A percentile compares a stretch with the other conserved stretches of the same genome.
Evolutionary conservation across 30 jellyfish, hydroid and myxozoan species (phyloP).

Genomic region (Nemopilema nomurai): DNA sequence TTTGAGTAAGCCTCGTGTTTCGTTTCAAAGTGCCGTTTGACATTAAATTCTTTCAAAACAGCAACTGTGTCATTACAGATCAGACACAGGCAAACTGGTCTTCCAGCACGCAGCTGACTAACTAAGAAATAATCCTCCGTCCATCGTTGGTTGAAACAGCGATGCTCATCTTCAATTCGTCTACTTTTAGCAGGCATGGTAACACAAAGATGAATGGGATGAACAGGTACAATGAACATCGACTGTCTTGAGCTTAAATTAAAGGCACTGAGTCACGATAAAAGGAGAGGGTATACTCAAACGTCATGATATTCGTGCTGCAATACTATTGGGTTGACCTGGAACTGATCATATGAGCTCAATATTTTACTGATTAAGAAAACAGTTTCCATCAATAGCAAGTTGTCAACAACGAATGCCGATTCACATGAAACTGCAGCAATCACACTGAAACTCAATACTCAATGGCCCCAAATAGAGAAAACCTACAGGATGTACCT

Average conservation of each 20-base stretch:
- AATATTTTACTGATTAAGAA: not conserved
- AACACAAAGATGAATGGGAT: not conserved
- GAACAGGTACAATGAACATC: not conserved
- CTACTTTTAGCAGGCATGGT: not conserved
- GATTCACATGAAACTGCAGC: not conserved
- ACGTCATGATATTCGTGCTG: not conserved
- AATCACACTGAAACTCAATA: not conserved
- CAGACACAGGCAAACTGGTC: not conserved
- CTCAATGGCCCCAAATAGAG: not conserved
- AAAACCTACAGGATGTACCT: not conserved
- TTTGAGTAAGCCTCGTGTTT: not conserved
- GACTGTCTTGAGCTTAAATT: not conserved
- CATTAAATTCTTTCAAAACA: not conserved
- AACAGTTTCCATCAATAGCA: not conserved
- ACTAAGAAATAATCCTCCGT: not conserved
- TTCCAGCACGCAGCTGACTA: not conserved
- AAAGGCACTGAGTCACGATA: not conserved
- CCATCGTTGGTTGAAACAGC: not conserved
- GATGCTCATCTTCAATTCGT: not conserved
- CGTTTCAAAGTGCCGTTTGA: not conserved
- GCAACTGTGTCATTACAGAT: constrained; percentile 3
- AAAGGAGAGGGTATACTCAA: not conserved
- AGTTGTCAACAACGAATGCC: not conserved
- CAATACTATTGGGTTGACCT: not conserved
- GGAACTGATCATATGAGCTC: not conserved